Conservation (phyloP, 2,797 vertebrate species). For the Chanos chanos region DNA sequence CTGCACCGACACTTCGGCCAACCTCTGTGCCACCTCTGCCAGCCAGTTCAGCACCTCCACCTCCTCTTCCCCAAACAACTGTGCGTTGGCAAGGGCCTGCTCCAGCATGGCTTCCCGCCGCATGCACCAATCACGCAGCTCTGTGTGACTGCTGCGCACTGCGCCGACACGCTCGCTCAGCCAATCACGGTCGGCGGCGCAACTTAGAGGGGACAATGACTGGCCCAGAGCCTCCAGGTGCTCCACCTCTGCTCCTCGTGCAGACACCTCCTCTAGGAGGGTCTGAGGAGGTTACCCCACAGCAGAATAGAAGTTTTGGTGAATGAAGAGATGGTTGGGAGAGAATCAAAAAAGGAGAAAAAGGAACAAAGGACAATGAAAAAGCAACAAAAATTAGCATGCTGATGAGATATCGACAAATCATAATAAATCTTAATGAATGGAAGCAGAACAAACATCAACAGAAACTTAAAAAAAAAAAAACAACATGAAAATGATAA, state of each 20-base stretch:
- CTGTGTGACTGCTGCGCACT: slow-evolving; percentile 77
- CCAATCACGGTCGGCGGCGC: slow-evolving; percentile 74
- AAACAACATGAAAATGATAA: slow-evolving; percentile 33
- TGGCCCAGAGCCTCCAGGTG: slow-evolving; percentile 80
- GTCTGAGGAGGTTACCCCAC: slow-evolving; percentile 71
- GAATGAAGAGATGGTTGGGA: slow-evolving; percentile 15
- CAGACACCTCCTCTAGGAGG: slow-evolving; percentile 82
- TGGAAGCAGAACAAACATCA: slow-evolving; percentile 17
- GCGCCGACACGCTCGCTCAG: slow-evolving; percentile 81
- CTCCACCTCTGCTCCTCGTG: slow-evolving; percentile 73
- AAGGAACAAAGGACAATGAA: slow-evolving; percentile 58
- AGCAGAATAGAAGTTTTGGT: slow-evolving; percentile 35
- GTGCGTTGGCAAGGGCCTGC: slow-evolving; percentile 91
- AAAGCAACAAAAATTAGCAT: slow-evolving; percentile 60
- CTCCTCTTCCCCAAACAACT: slow-evolving; percentile 97
- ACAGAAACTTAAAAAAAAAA: slow-evolving; percentile 22
- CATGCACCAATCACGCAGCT: slow-evolving; percentile 78
- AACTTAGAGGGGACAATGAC: slow-evolving; percentile 83
- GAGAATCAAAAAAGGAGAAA: slow-evolving; percentile 27
- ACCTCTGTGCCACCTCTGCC: slow-evolving; percentile 93
- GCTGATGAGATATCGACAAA: slow-evolving; percentile 60
- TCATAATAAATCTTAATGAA: slow-evolving; percentile 26
- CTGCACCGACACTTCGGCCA: slow-evolving; percentile 84
- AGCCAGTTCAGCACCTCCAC: slow-evolving; percentile 99
- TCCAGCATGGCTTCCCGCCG: slow-evolving; percentile 84